Percentiles rank a stretch among this genome's conserved stretches.
These are phyloP conservation scores for Ascaphus truei DNA, from an alignment of 2,113 vertebrate genomes.

Conservation along the genomic window DNA sequence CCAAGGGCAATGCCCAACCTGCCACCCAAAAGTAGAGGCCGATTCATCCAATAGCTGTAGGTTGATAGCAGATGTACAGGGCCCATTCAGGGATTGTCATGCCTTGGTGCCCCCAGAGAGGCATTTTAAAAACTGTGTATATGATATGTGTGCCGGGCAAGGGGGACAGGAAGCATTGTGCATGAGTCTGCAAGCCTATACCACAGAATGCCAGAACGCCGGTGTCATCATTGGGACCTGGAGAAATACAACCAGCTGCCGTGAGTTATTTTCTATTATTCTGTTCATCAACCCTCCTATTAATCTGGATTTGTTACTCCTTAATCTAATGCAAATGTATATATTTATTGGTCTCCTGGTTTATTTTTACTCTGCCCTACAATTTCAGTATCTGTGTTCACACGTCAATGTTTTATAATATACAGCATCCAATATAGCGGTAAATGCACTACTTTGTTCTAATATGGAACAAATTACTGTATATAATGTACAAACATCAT, in stretches of 20 bases:
- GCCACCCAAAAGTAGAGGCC: slow-evolving; percentile 24
- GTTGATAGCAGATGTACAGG: slow-evolving; percentile 25
- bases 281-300: too few relatives aligned
- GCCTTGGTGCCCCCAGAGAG: slow-evolving; percentile 33
- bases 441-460: too few relatives aligned
- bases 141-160: slow-evolving; percentile 40
- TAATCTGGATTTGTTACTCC: too few relatives aligned
- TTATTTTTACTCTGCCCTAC: too few relatives aligned
- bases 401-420: too few relatives aligned
- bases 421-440: too few relatives aligned
- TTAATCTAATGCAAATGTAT: too few relatives aligned
- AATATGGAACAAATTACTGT: too few relatives aligned
- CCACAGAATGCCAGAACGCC: slow-evolving; percentile 40
- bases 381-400: too few relatives aligned
- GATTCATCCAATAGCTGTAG: slow-evolving; percentile 39
- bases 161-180: slow-evolving; percentile 31
- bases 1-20: slow-evolving; percentile 24
- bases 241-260: slow-evolving; percentile 37
- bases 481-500: too few relatives aligned
- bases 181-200: slow-evolving; percentile 37
- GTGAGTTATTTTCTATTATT: slow-evolving; percentile 31
- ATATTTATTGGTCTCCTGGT: too few relatives aligned
- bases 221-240: slow-evolving; percentile 36
- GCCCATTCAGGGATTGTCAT: slow-evolving; percentile 41
- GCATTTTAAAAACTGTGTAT: slow-evolving; percentile 43